These are phyloP conservation scores for Thripadectes ignobilis DNA, from an alignment of 2,797 vertebrate genomes.

Conservation along the genomic window DNA sequence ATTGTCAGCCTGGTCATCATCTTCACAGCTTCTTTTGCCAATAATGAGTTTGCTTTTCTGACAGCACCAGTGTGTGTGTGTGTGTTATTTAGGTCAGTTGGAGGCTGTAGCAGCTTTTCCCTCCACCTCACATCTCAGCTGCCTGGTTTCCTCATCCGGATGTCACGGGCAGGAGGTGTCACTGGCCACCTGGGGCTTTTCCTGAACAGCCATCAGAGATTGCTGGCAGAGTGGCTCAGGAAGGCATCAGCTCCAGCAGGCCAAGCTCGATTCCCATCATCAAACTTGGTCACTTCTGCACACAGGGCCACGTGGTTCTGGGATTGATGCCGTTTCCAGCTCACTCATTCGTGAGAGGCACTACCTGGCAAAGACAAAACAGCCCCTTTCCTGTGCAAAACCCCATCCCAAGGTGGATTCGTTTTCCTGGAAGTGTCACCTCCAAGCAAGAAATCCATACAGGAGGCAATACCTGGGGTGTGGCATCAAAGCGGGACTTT, in stretches of 20 bases:
- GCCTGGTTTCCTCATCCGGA: not conserved
- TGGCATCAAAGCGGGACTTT: not conserved
- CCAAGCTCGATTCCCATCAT: not conserved
- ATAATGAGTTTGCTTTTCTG: slow-evolving; percentile 27
- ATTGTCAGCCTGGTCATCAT: slow-evolving; percentile 2
- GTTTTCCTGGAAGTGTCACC: not conserved
- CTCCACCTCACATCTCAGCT: not conserved
- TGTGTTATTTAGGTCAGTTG: slow-evolving; percentile 40
- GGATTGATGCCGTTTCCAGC: not conserved
- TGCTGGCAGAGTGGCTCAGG: not conserved
- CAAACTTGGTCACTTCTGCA: not conserved
- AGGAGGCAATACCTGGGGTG: not conserved
- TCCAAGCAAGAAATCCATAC: not conserved
- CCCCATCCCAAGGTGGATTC: not conserved
- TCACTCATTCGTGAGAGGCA: not conserved
- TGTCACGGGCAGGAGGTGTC: not conserved
- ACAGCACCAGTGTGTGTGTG: not conserved
- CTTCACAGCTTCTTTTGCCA: slow-evolving; percentile 53
- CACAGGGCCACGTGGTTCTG: not conserved
- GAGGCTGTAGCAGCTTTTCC: not conserved
- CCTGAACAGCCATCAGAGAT: not conserved
- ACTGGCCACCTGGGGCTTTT: not conserved
- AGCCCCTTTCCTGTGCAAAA: not conserved
- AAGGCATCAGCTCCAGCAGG: not conserved
- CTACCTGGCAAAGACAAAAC: not conserved